Percentiles rank a stretch among this genome's conserved stretches.
Conservation (phyloP, 2,888 invertebrate species). For the Prosapia bicincta region DNA sequence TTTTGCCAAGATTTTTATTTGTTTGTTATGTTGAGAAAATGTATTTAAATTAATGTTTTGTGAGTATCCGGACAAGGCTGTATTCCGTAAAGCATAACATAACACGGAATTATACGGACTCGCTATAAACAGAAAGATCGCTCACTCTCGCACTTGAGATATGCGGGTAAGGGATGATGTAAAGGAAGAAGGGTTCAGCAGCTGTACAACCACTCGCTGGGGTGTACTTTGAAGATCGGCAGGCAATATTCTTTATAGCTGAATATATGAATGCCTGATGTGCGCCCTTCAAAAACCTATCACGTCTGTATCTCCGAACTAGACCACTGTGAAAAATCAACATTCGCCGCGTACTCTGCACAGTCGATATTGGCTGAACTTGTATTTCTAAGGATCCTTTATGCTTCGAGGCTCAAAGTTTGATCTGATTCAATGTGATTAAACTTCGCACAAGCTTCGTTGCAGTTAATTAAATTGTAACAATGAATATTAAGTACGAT, state of each 20-base stretch:
- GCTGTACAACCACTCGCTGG: not conserved
- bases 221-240: not conserved
- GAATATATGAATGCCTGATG: not conserved
- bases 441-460: no score
- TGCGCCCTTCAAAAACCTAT: not conserved
- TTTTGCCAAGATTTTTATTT: no score
- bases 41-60: no score
- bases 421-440: no score
- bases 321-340: not conserved
- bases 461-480: no score
- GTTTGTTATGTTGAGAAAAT: no score
- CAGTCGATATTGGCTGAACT: not conserved
- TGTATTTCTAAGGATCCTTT: no score
- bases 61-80: no score
- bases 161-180: not conserved
- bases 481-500: no score
- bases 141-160: not conserved
- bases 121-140: not conserved
- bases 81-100: no score
- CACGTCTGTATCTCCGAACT: not conserved
- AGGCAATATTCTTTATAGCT: slow-evolving; percentile 2
- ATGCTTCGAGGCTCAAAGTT: no score
- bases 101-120: not conserved
- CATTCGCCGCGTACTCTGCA: not conserved
- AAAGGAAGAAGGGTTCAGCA: not conserved